These are phyloP conservation scores for Callipepla squamata DNA, from an alignment of 2,113 vertebrate species.

Conservation along the genomic window DNA sequence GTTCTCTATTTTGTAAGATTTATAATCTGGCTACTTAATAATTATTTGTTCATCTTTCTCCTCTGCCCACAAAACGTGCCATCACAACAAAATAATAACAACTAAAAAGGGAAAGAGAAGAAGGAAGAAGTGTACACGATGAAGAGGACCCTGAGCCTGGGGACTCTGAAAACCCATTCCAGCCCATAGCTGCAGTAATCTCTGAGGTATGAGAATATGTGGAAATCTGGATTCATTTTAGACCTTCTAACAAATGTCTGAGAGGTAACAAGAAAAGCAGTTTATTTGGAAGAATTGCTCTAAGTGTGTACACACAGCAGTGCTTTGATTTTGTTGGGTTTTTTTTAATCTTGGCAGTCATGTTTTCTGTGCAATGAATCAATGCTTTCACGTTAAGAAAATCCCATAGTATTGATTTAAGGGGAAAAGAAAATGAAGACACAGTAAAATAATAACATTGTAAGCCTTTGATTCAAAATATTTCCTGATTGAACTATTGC, in stretches of 20 bases:
- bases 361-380: neutral
- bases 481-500: neutral
- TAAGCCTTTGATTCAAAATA: neutral
- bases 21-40: neutral
- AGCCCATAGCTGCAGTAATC: slow-evolving; percentile 86
- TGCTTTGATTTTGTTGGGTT: fast-evolving
- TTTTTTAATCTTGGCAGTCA: neutral
- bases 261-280: neutral
- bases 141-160: slow-evolving; percentile 75
- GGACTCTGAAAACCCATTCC: slow-evolving; percentile 84
- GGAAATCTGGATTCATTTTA: neutral
- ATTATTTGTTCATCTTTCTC: neutral
- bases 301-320: neutral
- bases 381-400: neutral
- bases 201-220: slow-evolving; percentile 80
- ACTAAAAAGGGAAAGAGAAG: slow-evolving; percentile 83
- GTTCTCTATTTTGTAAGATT: neutral
- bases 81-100: slow-evolving; percentile 29
- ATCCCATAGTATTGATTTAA: neutral
- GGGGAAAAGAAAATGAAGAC: neutral
- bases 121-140: slow-evolving; percentile 69
- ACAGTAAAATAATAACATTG: neutral
- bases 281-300: neutral
- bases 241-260: neutral
- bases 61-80: neutral